phyloP scores from a whole-genome alignment of 2,113 vertebrate species.

The Xyliphius kryptos region DNA sequence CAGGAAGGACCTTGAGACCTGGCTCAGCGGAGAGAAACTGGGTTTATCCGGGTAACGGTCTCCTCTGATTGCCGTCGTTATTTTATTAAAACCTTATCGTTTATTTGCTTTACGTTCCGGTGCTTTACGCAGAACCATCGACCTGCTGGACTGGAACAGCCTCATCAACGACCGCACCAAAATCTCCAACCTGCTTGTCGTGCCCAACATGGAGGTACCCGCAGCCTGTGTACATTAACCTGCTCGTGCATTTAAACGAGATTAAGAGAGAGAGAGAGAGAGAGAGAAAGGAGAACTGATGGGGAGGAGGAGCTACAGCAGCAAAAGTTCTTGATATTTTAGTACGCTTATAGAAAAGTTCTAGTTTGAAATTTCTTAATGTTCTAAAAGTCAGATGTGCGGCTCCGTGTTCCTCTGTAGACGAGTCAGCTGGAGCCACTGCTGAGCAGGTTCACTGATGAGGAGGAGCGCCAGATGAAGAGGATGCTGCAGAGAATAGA shows the following conservation, averaged over 20 bases:
- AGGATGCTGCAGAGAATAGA: constrained; percentile 82
- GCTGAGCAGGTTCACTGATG: constrained; percentile 65
- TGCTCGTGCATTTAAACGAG: no score
- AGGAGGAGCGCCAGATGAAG: constrained; percentile 85
- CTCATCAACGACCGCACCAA: constrained; percentile 70
- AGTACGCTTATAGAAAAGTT: no score
- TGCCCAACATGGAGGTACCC: constrained; percentile 77
- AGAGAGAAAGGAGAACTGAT: no score
- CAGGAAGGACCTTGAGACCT: constrained; percentile 68
- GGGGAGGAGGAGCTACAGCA: no score
- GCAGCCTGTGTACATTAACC: no score
- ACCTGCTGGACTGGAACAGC: constrained; percentile 85
- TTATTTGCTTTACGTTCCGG: neutral
- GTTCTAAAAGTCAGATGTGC: no score
- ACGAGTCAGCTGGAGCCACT: constrained; percentile 78
- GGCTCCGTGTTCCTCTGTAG: constrained; percentile 54
- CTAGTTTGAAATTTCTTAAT: no score
- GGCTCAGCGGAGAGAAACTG: constrained; percentile 69
- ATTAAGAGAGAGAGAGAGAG: no score
- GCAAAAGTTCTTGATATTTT: no score
- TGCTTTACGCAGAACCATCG: constrained; percentile 68
- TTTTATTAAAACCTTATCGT: neutral
- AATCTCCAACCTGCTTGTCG: constrained; percentile 73
- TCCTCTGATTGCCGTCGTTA: neutral
- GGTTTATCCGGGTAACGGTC: constrained; percentile 65